Evolutionary conservation across 2,797 vertebrate genomes (phyloP), one percentile per base, ranked within the genome.

Genomic region (Chaetophractus vellerosus): DNA sequence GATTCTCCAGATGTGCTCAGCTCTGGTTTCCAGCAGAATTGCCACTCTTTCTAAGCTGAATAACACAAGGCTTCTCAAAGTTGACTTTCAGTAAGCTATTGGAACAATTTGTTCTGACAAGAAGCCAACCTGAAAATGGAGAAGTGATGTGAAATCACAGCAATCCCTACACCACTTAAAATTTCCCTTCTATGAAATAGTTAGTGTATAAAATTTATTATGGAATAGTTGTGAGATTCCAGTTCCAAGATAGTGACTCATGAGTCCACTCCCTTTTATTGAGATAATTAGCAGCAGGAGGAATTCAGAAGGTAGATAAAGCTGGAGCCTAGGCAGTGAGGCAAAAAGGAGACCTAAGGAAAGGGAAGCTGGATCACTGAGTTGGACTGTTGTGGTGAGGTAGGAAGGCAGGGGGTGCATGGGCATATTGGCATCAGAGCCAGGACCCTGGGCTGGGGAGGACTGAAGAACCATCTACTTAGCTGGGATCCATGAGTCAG

Each of bases 141-240:
- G 41, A 72, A 79, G 57, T 41, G 57, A 33, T 88, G 61, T 61
- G 52, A 52, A 50, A 71, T 92, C 41, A 81, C 41, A 94, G 68
- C 1, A 59, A 48, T 69, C 31, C 45, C 16, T 41, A 38, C 3
- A 57, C 9, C 82, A 76, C 11, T 85, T 36, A 78, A 92, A 38
- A 38, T 55, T 87, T 57, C 10, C 24, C 41, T 59, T 45, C 79
- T 45, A 52, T 87, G 59, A 88, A 59, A 78, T 63, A 66, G 45
- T 52, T 69, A 68, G 31, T 23, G 36, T n/a, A 59, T 78, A 71
- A 93, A 68, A 57, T 52, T 88, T 80, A 66, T 38, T 88, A 3
- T 33, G 41, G 2, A 36, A 26, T 24, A 23, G n/a, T 12, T 38
- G 5, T 55, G 41, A 64, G 45, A 52, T 89, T 68, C 18, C 9